Base-by-base conservation (phyloP, 2,888 invertebrate genomes). In the Xestia sexstrigata region DNA sequence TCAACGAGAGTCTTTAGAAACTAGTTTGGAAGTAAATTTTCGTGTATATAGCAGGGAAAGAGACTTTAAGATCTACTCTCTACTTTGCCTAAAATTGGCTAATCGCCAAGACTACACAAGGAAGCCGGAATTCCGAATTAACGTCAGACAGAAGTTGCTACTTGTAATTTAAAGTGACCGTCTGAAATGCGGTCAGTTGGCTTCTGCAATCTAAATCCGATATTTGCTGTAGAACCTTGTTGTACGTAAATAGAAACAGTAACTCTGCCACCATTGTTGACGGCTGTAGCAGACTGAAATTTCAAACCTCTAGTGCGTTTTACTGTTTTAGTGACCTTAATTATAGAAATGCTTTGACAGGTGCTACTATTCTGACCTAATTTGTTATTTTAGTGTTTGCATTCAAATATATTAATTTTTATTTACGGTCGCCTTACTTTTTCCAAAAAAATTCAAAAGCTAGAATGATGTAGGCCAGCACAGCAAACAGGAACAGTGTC, bases 391-490 rank as follows among this genome's bases (percentile, higher is more conserved):
- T n/a, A 65, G 17, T 39, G 47, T 39, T 76, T 47, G 17, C 0
- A 23, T 60, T 17, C 35, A 17, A 39, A 9, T n/a, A 23, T 55
- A 35, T 26, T 52, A 23, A 35, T 20, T 13, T 47, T 15, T 23
- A 9, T 35, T 72, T 72, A 20, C 4, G 3, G 17, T 11, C 0
- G 13, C 0, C 13, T 78, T 75, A 95, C 95, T 92, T 92, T 68
- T 90, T 83, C 83, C 88, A 91, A 11, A 92, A n/a, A 9, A 92
- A 87, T 85, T 96, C 96, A 1, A 89, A 62, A 0, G 83, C 58
- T 58, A 95, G 81, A 73, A 95, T 91, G 2, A 92, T 1, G 2
- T 91, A 67, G 0, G 95, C 88, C 4, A 94, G 76, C 4, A 93
- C 1, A 0, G 90, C 79, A 0, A 91, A 88, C 23, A 88, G 85